Percentiles rank a stretch among this genome's conserved stretches.
phyloP scores from a whole-genome alignment of 2,113 vertebrate species.

The Haemorhous mexicanus region DNA sequence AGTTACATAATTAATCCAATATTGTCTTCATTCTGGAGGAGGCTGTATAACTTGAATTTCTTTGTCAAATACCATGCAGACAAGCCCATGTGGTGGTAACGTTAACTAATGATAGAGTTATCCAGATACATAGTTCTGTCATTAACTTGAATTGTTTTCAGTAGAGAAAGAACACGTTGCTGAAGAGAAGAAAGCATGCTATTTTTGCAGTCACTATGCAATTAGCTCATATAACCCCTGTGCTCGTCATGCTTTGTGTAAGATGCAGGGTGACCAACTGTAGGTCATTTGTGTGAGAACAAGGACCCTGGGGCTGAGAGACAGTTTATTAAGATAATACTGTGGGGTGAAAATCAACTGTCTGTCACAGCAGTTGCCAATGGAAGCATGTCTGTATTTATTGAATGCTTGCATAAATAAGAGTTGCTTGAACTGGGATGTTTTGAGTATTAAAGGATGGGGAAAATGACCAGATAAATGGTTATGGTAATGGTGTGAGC shows the following conservation, averaged over 20 bases:
- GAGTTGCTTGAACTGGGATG: background rate
- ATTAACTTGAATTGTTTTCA: conserved; percentile 44
- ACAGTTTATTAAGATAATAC: conserved; percentile 56
- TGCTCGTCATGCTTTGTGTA: conserved; percentile 9
- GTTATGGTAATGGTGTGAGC: background rate
- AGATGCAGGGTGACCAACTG: conserved; percentile 36
- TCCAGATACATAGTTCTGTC: background rate
- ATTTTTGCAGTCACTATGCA: conserved; percentile 35
- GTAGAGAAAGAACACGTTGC: background rate
- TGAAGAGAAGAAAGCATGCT: background rate
- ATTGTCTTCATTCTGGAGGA: conserved; percentile 34
- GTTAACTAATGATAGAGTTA: conserved; percentile 24
- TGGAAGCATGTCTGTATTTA: background rate
- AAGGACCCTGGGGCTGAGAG: conserved; percentile 23
- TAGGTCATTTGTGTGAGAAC: conserved; percentile 30
- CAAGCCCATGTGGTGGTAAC: background rate
- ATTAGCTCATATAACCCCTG: conserved; percentile 58
- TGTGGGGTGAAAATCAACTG: conserved; percentile 31
- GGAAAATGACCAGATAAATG: background rate
- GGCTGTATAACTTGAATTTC: conserved; percentile 6
- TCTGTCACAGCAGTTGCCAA: background rate
- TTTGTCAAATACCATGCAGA: conserved; percentile 3
- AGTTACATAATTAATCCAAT: conserved; percentile 49
- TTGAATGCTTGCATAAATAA: background rate
- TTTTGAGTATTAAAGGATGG: background rate